phyloP scores from a whole-genome alignment of 2,888 invertebrate species.

The Lepidocyrtinus sp. region DNA sequence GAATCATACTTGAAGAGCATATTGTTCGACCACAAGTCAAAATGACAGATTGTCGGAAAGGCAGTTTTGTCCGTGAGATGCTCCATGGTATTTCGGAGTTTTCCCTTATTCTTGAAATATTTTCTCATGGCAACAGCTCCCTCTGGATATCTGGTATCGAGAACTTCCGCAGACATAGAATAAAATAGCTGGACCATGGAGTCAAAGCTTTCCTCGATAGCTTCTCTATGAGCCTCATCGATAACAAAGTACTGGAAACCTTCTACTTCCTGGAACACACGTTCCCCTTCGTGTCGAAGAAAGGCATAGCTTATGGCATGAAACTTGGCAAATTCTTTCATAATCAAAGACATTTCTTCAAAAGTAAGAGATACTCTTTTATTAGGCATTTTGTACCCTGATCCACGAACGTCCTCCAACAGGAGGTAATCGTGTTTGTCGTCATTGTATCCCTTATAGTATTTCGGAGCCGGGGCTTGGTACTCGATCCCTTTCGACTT shows the following conservation, averaged over 20 bases:
- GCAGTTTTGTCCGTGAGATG: slow-evolving; percentile 29
- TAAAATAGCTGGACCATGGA: slow-evolving; percentile 29
- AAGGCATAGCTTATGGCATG: slow-evolving; percentile 61
- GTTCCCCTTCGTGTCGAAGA: slow-evolving; percentile 50
- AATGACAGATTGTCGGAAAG: slow-evolving; percentile 61
- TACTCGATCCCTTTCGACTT: slow-evolving; percentile 29
- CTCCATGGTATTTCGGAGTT: slow-evolving; percentile 23
- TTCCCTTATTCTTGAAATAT: slow-evolving; percentile 15
- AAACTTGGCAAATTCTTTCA: slow-evolving; percentile 59
- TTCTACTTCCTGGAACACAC: slow-evolving; percentile 28
- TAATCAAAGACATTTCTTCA: slow-evolving; percentile 45
- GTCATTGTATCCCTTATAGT: slow-evolving; percentile 55
- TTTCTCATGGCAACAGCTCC: slow-evolving; percentile 45
- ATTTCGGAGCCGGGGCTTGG: slow-evolving; percentile 57
- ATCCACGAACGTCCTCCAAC: slow-evolving; percentile 64
- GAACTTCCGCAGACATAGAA: slow-evolving; percentile 7
- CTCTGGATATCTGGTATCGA: slow-evolving; percentile 39
- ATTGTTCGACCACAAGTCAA: slow-evolving; percentile 66
- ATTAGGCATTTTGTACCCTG: slow-evolving; percentile 63
- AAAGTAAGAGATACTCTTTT: slow-evolving; percentile 49
- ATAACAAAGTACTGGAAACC: slow-evolving; percentile 45
- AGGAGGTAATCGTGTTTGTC: slow-evolving; percentile 61
- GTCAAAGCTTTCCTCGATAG: slow-evolving; percentile 19
- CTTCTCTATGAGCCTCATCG: no score
- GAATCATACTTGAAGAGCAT: slow-evolving; percentile 62